These are phyloP conservation scores for Smithornis capensis DNA, from an alignment of 2,113 vertebrate genomes.

Conservation along the genomic window DNA sequence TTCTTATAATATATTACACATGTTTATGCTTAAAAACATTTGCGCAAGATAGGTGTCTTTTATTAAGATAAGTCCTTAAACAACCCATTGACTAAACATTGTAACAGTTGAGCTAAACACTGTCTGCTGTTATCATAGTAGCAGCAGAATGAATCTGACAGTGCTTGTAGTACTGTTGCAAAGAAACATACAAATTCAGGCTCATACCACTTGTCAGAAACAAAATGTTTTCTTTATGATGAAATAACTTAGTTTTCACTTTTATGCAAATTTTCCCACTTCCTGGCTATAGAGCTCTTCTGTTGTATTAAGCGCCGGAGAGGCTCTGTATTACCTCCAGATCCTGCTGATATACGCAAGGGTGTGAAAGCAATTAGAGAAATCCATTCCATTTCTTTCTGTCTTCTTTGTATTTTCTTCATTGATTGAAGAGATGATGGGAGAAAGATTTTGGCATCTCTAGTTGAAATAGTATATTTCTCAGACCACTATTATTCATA, in stretches of 20 bases:
- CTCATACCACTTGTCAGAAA: constrained; percentile 2
- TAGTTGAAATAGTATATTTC: background rate
- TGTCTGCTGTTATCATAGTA: background rate
- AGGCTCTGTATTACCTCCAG: constrained; percentile 3
- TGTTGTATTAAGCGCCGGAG: background rate
- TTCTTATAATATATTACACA: background rate
- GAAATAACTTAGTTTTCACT: constrained; percentile 57
- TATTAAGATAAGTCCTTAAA: background rate
- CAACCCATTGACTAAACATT: background rate
- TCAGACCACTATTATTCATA: background rate
- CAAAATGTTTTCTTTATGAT: constrained; percentile 7
- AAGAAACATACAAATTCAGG: constrained; percentile 33
- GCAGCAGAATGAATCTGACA: background rate
- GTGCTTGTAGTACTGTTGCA: constrained; percentile 3
- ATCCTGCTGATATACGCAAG: background rate
- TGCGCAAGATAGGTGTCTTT: background rate
- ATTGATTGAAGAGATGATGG: background rate
- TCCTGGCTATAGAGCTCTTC: constrained; percentile 39
- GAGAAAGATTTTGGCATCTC: background rate
- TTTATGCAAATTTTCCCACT: constrained; percentile 29
- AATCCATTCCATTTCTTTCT: background rate
- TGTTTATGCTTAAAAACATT: background rate
- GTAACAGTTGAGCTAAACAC: background rate
- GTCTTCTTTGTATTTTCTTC: background rate
- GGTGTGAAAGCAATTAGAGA: background rate